phyloP scores from a whole-genome alignment of 2,888 invertebrate genomes.

The Piscicola geometra region DNA sequence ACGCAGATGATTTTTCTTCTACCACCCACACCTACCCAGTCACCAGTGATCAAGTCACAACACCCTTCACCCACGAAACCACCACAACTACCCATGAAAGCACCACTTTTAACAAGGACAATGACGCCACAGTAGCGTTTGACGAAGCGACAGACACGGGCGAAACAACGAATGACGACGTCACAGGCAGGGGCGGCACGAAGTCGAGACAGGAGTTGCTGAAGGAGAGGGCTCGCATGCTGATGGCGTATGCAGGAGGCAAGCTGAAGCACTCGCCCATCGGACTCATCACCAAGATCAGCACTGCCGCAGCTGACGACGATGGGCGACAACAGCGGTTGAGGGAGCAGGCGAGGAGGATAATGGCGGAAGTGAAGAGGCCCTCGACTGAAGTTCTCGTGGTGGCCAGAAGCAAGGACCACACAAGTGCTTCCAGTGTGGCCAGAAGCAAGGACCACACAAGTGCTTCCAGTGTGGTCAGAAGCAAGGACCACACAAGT shows the following conservation, averaged over 20 bases:
- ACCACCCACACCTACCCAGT: not conserved
- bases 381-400: not conserved
- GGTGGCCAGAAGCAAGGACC: not conserved
- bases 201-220: conserved; percentile 77
- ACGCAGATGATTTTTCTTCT: conserved; percentile 59
- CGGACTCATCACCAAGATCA: not conserved
- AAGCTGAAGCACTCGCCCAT: conserved; percentile 56
- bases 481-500: too few species aligned
- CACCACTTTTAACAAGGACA: not conserved
- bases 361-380: conserved; percentile 74
- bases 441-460: not conserved
- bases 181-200: not conserved
- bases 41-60: not conserved
- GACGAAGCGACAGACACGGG: not conserved
- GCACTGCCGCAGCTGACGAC: conserved; percentile 35
- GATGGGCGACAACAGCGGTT: conserved; percentile 80
- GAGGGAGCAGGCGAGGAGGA: conserved; percentile 77
- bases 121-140: too few species aligned
- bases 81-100: not conserved
- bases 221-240: conserved; percentile 74
- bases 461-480: not conserved
- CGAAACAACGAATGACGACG: not conserved
- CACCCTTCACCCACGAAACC: not conserved
- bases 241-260: conserved; percentile 73
- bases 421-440: not conserved